Conservation (phyloP, 2,113 vertebrate genomes). For the Hemibagrus wyckioides region DNA sequence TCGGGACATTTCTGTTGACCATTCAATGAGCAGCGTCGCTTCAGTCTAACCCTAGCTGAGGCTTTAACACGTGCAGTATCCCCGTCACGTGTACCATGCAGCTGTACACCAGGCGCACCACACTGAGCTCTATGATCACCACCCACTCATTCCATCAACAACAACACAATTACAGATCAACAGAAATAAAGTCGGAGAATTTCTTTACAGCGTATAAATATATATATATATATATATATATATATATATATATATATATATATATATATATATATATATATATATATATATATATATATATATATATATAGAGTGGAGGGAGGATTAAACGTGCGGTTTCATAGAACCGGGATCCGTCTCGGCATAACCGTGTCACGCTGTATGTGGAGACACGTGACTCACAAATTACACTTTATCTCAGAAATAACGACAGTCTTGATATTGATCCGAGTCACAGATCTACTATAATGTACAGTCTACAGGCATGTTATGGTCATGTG, state of each 20-base stretch:
- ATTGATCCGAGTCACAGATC: background rate
- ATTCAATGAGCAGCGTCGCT: background rate
- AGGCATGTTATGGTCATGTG: background rate
- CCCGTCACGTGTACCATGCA: background rate
- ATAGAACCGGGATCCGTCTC: background rate
- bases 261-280: no score
- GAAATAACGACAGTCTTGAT: no score
- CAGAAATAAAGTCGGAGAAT: background rate
- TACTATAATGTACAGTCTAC: background rate
- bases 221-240: no score
- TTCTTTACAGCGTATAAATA: background rate
- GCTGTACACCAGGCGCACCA: no score
- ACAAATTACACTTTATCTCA: background rate
- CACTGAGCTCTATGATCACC: background rate
- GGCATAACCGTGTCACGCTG: background rate
- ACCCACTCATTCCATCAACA: background rate
- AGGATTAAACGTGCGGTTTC: background rate
- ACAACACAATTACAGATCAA: background rate
- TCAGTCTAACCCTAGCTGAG: background rate
- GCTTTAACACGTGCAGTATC: background rate
- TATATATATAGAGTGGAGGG: no score
- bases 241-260: no score
- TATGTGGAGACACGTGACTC: background rate
- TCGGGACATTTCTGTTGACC: background rate
- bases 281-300: no score